These are phyloP conservation scores for Montifringilla adamsi DNA, from an alignment of 2,113 vertebrate genomes.

Conservation along the genomic window DNA sequence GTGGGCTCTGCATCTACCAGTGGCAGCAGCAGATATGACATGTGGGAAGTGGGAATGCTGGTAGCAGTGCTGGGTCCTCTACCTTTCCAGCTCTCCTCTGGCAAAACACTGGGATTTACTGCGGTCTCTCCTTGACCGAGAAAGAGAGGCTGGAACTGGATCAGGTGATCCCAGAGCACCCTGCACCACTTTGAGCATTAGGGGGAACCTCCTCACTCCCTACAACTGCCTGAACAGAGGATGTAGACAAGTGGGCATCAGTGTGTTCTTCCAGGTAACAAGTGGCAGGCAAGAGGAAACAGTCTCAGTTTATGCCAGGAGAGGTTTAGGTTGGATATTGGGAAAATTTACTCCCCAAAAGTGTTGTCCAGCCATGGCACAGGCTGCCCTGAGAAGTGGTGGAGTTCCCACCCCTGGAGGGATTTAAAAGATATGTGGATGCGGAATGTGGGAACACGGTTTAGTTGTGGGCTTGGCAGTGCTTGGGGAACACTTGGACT, in stretches of 20 bases:
- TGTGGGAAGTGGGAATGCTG: no score
- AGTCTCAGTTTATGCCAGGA: neutral
- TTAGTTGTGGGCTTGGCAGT: neutral
- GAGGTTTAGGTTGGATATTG: neutral
- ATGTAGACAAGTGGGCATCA: neutral
- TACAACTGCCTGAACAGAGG: neutral
- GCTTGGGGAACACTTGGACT: neutral
- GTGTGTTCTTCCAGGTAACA: neutral
- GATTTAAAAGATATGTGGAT: neutral
- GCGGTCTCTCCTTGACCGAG: rapidly evolving
- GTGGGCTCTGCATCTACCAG: neutral
- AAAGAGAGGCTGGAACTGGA: neutral
- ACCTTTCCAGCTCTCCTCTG: neutral
- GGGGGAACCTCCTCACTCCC: neutral
- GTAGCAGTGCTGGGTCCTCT: neutral
- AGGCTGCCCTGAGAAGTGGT: neutral
- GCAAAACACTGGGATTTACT: neutral
- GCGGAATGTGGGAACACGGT: neutral
- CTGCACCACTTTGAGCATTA: neutral
- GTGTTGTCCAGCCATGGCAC: neutral
- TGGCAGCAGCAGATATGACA: neutral
- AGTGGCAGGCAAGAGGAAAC: neutral
- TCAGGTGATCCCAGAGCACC: neutral
- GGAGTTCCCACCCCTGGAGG: neutral
- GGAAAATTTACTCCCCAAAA: neutral